A percentile compares a stretch with the other conserved stretches of the same genome.
Evolutionary conservation across 2,797 vertebrate genomes (phyloP).

Genomic region (Sebastes vulpes): DNA sequence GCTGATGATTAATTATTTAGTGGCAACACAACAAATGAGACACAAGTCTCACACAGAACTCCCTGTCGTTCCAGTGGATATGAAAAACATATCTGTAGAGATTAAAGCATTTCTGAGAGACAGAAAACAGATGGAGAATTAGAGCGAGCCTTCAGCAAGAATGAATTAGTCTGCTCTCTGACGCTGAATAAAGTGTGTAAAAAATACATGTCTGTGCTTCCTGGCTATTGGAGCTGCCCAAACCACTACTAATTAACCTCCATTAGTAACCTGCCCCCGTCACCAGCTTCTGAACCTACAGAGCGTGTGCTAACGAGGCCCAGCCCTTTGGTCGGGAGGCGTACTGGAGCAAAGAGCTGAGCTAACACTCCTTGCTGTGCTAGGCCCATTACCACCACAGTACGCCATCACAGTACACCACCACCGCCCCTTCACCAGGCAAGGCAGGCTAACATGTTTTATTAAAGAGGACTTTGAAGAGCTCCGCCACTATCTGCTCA

Average conservation of each 20-base stretch:
- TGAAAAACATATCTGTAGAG: conserved; percentile 34
- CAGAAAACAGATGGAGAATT: conserved; percentile 37
- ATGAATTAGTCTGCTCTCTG: conserved; percentile 40
- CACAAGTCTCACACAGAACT: conserved; percentile 3
- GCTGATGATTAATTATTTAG: conserved; percentile 10
- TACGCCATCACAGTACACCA: conserved; percentile 18
- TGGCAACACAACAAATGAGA: conserved; percentile 16
- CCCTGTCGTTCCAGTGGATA: neutral
- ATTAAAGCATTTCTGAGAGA: conserved; percentile 42
- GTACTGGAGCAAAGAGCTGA: neutral
- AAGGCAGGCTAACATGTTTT: conserved; percentile 77
- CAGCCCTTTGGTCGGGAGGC: conserved; percentile 28
- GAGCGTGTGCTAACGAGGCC: conserved; percentile 46
- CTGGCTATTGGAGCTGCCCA: conserved; percentile 28
- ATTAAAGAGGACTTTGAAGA: conserved; percentile 86
- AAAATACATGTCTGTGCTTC: conserved; percentile 48
- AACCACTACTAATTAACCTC: conserved; percentile 70
- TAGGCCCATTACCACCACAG: conserved; percentile 27
- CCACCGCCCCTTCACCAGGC: conserved; percentile 44
- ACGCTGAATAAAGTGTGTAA: conserved; percentile 44
- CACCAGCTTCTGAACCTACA: conserved; percentile 46
- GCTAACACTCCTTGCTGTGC: conserved; percentile 4
- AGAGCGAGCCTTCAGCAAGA: conserved; percentile 39
- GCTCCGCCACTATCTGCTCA: conserved; percentile 54
- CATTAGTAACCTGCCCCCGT: conserved; percentile 57